Base-by-base conservation (phyloP, 2,797 vertebrate genomes). In the Ptychadena robeensis region DNA sequence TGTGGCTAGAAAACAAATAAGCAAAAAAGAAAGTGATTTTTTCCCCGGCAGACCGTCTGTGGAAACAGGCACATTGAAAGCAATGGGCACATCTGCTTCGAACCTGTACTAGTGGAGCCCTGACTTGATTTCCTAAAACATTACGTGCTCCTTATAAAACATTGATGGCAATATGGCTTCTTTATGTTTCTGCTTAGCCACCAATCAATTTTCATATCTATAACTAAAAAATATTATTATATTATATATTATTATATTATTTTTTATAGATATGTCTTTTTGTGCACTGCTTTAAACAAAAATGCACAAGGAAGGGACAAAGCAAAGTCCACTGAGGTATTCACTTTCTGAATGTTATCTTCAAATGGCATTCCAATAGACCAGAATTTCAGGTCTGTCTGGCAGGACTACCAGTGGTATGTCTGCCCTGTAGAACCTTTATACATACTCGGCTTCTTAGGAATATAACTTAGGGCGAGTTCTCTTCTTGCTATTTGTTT, bases 371-470 rank as follows among this genome's bases (percentile, higher is more conserved):
- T 79, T 68, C 65, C 27, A 57, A 10, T 32, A 68, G 31, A 69
- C 65, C 25, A 57, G 76, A 69, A 69, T 57, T 79, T 79, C 75
- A 35, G 61, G 75, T 67, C 64, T 14, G 53, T 67, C 75, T 27
- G 53, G 75, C 30, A 34, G 22, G 6, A 35, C 38, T 12, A 25
- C 30, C 31, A 66, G 15, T 2, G 18, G 18, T n/a, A 53, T 18
- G 15, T 53, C 4, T 53, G 18, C 22, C 1, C 15, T 53, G 15
- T 22, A 53, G 18, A 53, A 53, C 44, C 22, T 53, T 53, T 53
- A 53, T 9, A 53, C 44, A 53, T 53, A 53, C 10, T 53, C 1
- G 22, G 15, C 44, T 53, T 53, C 44, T 22, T 53, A 6, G 3
- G 44, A 53, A 53, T 53, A 18, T 15, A 15, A 44, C 40, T 44